Conservation (phyloP, 2,888 invertebrate genomes). For the Apamea monoglypha region DNA sequence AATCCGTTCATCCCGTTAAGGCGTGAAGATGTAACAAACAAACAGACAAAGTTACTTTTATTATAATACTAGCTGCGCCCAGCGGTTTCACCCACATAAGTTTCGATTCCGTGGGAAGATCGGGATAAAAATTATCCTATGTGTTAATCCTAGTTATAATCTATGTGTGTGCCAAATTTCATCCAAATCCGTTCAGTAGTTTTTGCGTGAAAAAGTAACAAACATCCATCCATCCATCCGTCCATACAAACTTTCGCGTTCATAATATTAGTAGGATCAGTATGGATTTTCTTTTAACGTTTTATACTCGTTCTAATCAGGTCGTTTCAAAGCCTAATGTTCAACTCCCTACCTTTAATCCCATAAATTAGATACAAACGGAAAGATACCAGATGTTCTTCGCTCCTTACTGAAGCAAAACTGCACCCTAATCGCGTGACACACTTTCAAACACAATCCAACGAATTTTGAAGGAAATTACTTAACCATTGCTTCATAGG, state of each 20-base stretch:
- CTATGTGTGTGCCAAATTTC: too few relatives aligned
- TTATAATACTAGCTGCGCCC: too few relatives aligned
- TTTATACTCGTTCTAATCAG: not conserved
- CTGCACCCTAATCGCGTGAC: not conserved
- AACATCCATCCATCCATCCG: too few relatives aligned
- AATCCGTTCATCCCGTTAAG: not conserved
- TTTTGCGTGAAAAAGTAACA: too few relatives aligned
- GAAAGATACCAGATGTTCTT: not conserved
- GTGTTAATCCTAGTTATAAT: too few relatives aligned
- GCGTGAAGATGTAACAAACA: not conserved
- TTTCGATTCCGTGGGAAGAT: too few relatives aligned
- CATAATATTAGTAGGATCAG: too few relatives aligned
- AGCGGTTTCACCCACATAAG: too few relatives aligned
- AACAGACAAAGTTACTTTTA: not conserved
- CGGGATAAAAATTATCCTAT: too few relatives aligned
- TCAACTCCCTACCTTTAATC: not conserved
- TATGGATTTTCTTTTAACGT: not conserved
- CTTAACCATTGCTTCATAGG: not conserved
- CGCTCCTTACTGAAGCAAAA: slow-evolving; percentile 2
- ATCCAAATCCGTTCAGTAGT: too few relatives aligned
- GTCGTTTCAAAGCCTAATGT: not conserved
- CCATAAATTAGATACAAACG: not conserved
- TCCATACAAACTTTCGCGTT: too few relatives aligned
- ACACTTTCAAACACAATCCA: not conserved
- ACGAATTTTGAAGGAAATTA: not conserved